phyloP scores from a whole-genome alignment of 37 sponge, comb jelly and placozoan genomes.

The Beroe forskalii region DNA sequence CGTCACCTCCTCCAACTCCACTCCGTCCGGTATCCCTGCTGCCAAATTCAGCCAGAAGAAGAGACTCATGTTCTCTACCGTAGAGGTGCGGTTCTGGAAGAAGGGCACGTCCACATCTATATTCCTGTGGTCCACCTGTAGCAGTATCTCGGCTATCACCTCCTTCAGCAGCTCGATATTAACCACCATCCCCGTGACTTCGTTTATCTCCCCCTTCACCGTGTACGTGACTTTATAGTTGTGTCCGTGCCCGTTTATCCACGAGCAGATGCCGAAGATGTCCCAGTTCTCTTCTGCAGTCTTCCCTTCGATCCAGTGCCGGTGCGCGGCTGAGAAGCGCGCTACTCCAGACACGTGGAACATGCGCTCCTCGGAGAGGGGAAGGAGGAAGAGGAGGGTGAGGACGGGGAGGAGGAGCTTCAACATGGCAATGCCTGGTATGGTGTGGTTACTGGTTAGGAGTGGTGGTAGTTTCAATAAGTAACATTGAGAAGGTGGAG shows the following conservation, averaged over 20 bases:
- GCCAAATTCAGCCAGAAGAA: slow-evolving; percentile 86
- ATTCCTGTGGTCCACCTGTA: slow-evolving; percentile 82
- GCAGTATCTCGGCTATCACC: slow-evolving; percentile 70
- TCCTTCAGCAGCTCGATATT: slow-evolving; percentile 77
- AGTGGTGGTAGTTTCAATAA: no score
- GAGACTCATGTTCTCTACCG: slow-evolving; percentile 85
- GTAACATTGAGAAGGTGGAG: no score
- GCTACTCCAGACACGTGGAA: slow-evolving; percentile 28
- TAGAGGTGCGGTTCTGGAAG: slow-evolving; percentile 76
- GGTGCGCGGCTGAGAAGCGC: slow-evolving; percentile 57
- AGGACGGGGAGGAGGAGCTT: no score
- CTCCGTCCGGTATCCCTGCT: slow-evolving; percentile 31
- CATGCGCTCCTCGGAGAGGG: no score
- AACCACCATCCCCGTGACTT: slow-evolving; percentile 87
- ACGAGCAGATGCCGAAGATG: slow-evolving; percentile 83
- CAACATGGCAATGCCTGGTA: no score
- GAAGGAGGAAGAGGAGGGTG: no score
- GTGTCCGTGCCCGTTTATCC: slow-evolving; percentile 89
- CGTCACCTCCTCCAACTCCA: slow-evolving; percentile 77
- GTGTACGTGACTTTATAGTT: slow-evolving; percentile 78
- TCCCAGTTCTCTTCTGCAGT: slow-evolving; percentile 85
- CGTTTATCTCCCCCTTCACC: slow-evolving; percentile 72
- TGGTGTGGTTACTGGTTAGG: no score
- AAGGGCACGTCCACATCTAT: slow-evolving; percentile 85
- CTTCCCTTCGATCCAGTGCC: slow-evolving; percentile 37